phyloP scores from a whole-genome alignment of 2,113 vertebrate genomes.

The Leptobrachium leishanense region DNA sequence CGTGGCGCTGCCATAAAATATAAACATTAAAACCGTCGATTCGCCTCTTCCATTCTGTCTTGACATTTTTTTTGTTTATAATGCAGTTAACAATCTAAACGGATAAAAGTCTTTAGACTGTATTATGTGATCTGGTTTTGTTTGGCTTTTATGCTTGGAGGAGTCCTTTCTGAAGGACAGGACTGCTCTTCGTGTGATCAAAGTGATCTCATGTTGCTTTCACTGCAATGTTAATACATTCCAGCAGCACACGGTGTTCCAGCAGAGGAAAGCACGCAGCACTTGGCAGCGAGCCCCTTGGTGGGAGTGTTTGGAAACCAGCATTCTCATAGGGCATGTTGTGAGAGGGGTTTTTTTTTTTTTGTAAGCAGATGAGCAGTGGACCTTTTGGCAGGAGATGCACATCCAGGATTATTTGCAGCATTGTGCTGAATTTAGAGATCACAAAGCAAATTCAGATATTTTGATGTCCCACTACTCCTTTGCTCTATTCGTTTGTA shows the following conservation, averaged over 20 bases:
- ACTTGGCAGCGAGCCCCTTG: slow-evolving; percentile 66
- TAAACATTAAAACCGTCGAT: too few relatives aligned
- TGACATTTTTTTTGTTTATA: too few relatives aligned
- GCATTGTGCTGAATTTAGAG: slow-evolving; percentile 54
- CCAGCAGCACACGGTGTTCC: slow-evolving; percentile 65
- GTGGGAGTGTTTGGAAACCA: slow-evolving; percentile 59
- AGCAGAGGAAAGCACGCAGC: slow-evolving; percentile 56
- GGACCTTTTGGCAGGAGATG: slow-evolving; percentile 47
- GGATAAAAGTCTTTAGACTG: not conserved
- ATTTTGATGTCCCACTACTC: too few relatives aligned
- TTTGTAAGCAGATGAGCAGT: slow-evolving; percentile 52
- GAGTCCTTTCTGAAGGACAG: slow-evolving; percentile 51
- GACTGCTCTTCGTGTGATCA: slow-evolving; percentile 67
- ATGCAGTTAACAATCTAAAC: too few relatives aligned
- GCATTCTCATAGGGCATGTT: slow-evolving; percentile 60
- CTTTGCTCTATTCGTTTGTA: too few relatives aligned
- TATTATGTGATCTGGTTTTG: not conserved
- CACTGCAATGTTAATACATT: slow-evolving; percentile 57
- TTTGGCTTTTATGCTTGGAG: not conserved
- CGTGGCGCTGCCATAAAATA: too few relatives aligned
- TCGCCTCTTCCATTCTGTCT: too few relatives aligned
- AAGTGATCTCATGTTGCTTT: slow-evolving; percentile 60
- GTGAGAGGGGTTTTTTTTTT: slow-evolving; percentile 15
- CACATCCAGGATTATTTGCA: slow-evolving; percentile 48
- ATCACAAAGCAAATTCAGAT: slow-evolving; percentile 1